These are phyloP conservation scores for Lottia scabra DNA, from an alignment of 2,888 invertebrate species.

Conservation along the genomic window DNA sequence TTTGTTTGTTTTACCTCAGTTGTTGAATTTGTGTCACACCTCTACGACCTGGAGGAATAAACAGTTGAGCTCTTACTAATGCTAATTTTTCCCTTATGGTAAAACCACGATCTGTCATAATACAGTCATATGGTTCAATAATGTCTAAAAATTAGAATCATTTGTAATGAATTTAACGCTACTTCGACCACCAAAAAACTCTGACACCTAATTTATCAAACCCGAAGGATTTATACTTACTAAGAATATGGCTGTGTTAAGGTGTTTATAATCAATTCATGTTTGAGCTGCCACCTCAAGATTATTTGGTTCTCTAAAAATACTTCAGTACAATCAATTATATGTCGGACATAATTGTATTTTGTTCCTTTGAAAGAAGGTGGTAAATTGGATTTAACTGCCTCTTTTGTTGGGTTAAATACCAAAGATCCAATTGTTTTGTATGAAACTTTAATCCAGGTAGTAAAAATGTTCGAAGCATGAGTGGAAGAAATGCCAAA, in stretches of 20 bases:
- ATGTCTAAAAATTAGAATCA: conserved; percentile 23
- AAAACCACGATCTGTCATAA: conserved; percentile 35
- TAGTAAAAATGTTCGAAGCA: conserved; percentile 22
- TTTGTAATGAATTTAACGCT: conserved; percentile 28
- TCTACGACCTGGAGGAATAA: conserved; percentile 21
- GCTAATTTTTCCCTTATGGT: conserved; percentile 24
- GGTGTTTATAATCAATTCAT: conserved; percentile 35
- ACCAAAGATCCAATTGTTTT: conserved; percentile 18
- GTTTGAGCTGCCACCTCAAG: conserved; percentile 21
- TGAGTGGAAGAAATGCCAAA: conserved; percentile 20
- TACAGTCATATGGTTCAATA: conserved; percentile 28
- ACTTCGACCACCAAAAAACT: conserved; percentile 32
- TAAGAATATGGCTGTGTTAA: conserved; percentile 32
- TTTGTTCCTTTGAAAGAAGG: conserved; percentile 17
- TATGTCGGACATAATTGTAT: conserved; percentile 19
- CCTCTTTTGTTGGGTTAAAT: conserved; percentile 21
- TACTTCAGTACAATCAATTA: conserved; percentile 31
- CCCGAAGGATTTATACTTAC: conserved; percentile 31
- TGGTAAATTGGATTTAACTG: conserved; percentile 21
- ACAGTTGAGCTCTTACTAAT: conserved; percentile 16
- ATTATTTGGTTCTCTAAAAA: conserved; percentile 23
- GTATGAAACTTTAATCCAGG: conserved; percentile 21
- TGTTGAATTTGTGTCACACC: conserved; percentile 14
- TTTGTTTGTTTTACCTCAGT: conserved; percentile 14
- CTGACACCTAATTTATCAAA: conserved; percentile 24